A percentile compares a stretch with the other conserved stretches of the same genome.
phyloP scores from a whole-genome alignment of 1,140 invertebrate genomes.

The Drosophila elegans region DNA sequence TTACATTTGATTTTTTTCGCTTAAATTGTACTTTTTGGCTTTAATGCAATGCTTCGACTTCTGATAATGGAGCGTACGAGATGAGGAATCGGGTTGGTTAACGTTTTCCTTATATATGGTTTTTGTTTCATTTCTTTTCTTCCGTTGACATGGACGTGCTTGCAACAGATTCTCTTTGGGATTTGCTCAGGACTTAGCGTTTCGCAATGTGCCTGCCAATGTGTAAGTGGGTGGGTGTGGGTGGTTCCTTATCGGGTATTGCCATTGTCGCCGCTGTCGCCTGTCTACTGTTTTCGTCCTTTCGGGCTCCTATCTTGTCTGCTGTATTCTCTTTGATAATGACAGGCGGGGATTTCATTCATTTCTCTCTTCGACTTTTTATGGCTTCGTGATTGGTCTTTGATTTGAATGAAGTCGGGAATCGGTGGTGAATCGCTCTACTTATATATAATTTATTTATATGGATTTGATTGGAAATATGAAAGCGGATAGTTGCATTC shows the following conservation, averaged over 20 bases:
- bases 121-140: background rate
- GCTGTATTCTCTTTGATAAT: conserved; percentile 45
- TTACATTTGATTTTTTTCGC: background rate
- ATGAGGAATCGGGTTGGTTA: conserved; percentile 44
- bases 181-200: conserved; percentile 51
- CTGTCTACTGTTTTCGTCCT: conserved; percentile 32
- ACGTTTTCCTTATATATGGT: conserved; percentile 5
- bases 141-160: conserved; percentile 28
- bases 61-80: conserved; percentile 37
- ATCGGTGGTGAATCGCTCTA: background rate
- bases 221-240: conserved; percentile 8
- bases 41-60: conserved; percentile 56
- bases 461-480: conserved; percentile 8
- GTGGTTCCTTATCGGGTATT: conserved; percentile 40
- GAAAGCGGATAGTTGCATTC: background rate
- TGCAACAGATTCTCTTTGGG: conserved; percentile 67
- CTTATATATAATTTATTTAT: conserved; percentile 7
- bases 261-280: conserved; percentile 41
- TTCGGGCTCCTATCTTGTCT: conserved; percentile 28
- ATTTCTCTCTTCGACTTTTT: conserved; percentile 8
- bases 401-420: conserved; percentile 14
- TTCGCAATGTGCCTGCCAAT: conserved; percentile 3
- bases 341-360: conserved; percentile 47
- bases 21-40: conserved; percentile 39
- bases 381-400: conserved; percentile 21